Conservation (phyloP, 2,797 vertebrate genomes). For the Hydrocynus forskahlii region DNA sequence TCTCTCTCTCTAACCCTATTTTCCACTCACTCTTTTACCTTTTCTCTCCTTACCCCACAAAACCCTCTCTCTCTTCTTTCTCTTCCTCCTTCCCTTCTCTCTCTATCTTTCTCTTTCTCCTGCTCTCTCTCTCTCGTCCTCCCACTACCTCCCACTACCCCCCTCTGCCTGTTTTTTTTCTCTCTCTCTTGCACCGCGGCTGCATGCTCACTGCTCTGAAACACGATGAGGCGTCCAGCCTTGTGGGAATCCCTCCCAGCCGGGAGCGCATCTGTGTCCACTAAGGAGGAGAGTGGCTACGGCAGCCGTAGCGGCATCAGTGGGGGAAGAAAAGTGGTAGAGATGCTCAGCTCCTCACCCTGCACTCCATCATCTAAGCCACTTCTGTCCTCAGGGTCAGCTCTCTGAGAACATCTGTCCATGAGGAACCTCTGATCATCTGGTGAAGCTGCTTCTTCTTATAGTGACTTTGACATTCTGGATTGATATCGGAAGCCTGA, state of each 20-base stretch:
- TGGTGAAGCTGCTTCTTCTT: not conserved
- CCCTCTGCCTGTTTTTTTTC: slow-evolving; percentile 23
- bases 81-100: slow-evolving; percentile 46
- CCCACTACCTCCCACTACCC: slow-evolving; percentile 65
- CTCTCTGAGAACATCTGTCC: not conserved
- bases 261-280: slow-evolving; percentile 81
- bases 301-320: slow-evolving; percentile 43
- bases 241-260: slow-evolving; percentile 77
- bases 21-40: slow-evolving; percentile 45
- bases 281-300: slow-evolving; percentile 64
- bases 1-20: slow-evolving; percentile 39
- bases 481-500: not conserved
- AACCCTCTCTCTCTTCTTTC: slow-evolving; percentile 39
- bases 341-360: slow-evolving; percentile 59
- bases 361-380: not conserved
- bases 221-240: slow-evolving; percentile 85
- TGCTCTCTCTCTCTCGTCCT: slow-evolving; percentile 68
- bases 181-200: slow-evolving; percentile 64
- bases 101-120: slow-evolving; percentile 46
- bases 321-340: not conserved
- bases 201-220: slow-evolving; percentile 84
- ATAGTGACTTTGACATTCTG: not conserved
- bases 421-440: not conserved
- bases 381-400: not conserved
- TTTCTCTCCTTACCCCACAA: not conserved